Conservation (phyloP, 2,113 vertebrate species). For the Eleginops maclovinus region DNA sequence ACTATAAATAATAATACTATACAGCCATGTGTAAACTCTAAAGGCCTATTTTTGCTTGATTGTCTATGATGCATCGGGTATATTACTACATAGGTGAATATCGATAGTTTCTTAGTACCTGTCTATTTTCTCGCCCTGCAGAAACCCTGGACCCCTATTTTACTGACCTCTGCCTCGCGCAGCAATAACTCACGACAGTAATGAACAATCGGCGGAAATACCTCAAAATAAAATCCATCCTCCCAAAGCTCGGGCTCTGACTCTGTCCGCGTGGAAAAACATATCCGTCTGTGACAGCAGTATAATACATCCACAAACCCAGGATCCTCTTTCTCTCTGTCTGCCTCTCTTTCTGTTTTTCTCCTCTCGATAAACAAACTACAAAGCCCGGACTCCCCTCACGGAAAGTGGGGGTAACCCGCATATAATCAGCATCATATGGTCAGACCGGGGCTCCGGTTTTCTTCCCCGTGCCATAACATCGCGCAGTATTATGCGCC, state of each 20-base stretch:
- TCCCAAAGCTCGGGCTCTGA: slow-evolving; percentile 80
- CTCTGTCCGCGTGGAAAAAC: slow-evolving; percentile 82
- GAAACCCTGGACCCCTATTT: slow-evolving; percentile 66
- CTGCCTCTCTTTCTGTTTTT: slow-evolving; percentile 50
- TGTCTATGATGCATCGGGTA: slow-evolving; percentile 18
- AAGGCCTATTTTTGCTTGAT: slow-evolving; percentile 21
- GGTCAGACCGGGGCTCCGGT: slow-evolving; percentile 89
- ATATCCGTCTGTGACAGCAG: slow-evolving; percentile 84
- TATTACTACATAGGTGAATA: slow-evolving; percentile 34
- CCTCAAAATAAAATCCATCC: slow-evolving; percentile 99
- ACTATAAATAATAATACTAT: not conserved
- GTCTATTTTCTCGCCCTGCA: slow-evolving; percentile 44
- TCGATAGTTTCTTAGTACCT: slow-evolving; percentile 33
- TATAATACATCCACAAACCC: slow-evolving; percentile 77
- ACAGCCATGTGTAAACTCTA: not conserved
- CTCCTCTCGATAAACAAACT: slow-evolving; percentile 63
- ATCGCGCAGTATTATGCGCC: slow-evolving; percentile 92
- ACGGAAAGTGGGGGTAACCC: slow-evolving; percentile 87
- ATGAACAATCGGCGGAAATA: slow-evolving; percentile 99
- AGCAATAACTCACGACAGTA: slow-evolving; percentile 94
- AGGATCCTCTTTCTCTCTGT: slow-evolving; percentile 58
- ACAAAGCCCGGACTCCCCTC: slow-evolving; percentile 88
- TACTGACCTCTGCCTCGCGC: slow-evolving; percentile 92
- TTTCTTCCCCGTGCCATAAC: slow-evolving; percentile 92
- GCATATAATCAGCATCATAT: slow-evolving; percentile 91